These are phyloP conservation scores for Archivesica marissinica DNA, from an alignment of 1,140 invertebrate species.

Conservation along the genomic window DNA sequence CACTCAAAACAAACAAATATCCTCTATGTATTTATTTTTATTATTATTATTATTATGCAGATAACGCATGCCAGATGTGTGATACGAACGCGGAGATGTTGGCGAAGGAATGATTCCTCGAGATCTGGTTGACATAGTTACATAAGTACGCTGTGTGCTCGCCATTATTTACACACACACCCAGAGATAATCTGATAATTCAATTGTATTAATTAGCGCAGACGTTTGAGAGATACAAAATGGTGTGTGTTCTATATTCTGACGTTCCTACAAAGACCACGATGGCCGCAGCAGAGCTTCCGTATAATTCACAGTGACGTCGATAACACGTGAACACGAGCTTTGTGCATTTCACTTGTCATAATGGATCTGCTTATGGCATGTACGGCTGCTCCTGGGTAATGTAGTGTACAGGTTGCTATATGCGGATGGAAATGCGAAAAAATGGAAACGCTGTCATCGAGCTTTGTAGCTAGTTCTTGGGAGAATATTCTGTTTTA, in stretches of 20 bases:
- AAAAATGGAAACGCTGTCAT: no score
- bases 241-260: not conserved
- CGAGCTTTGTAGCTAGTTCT: no score
- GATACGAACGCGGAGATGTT: no score
- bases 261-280: not conserved
- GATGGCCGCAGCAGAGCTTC: not conserved
- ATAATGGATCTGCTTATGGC: not conserved
- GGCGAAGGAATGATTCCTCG: no score
- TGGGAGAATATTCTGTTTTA: no score
- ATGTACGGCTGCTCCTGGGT: not conserved
- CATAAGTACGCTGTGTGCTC: not conserved
- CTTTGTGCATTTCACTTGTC: not conserved
- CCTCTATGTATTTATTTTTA: no score
- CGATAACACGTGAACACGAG: not conserved
- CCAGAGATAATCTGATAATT: not conserved
- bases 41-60: no score
- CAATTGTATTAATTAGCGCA: not conserved
- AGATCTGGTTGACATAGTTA: no score
- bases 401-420: no score
- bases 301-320: not conserved
- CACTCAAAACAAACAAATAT: no score
- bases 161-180: not conserved
- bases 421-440: no score
- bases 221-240: not conserved
- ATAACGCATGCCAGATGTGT: no score